phyloP scores from a whole-genome alignment of 2,888 invertebrate genomes.

The Erebia ligea region DNA sequence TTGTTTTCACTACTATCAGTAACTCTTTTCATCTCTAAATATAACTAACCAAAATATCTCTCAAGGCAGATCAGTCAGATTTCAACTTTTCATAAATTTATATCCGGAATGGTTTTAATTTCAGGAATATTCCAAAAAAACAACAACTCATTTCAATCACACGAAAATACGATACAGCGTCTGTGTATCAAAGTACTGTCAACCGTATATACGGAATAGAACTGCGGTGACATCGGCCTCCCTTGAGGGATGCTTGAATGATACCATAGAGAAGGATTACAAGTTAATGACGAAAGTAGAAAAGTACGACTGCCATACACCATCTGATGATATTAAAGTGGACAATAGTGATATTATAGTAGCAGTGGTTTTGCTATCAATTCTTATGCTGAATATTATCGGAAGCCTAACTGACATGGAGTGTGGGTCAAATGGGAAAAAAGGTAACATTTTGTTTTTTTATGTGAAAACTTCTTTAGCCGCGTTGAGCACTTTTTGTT shows the following conservation, averaged over 20 bases:
- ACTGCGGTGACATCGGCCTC: slow-evolving; percentile 45
- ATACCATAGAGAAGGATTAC: slow-evolving; percentile 56
- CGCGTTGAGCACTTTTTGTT: no score
- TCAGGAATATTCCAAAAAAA: slow-evolving; percentile 64
- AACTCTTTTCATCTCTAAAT: neutral
- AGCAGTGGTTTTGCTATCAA: slow-evolving; percentile 51
- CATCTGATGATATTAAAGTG: slow-evolving; percentile 46
- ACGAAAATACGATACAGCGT: slow-evolving; percentile 66
- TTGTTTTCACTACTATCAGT: no score
- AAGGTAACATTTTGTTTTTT: slow-evolving; percentile 13
- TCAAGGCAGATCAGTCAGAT: no score
- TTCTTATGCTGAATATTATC: slow-evolving; percentile 55
- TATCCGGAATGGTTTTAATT: slow-evolving; percentile 15
- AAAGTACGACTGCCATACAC: slow-evolving; percentile 24
- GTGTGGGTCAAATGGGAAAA: neutral
- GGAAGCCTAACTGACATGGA: slow-evolving; percentile 56
- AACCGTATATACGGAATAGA: slow-evolving; percentile 38
- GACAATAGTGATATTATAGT: slow-evolving; percentile 57
- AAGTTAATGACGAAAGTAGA: slow-evolving; percentile 52
- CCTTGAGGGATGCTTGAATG: slow-evolving; percentile 65
- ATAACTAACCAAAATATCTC: no score
- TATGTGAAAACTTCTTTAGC: no score
- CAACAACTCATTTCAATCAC: slow-evolving; percentile 66
- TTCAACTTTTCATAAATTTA: no score
- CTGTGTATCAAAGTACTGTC: slow-evolving; percentile 60